Evolutionary conservation across 2,113 vertebrate genomes (phyloP).

Genomic region (Chionodraco myersi): DNA sequence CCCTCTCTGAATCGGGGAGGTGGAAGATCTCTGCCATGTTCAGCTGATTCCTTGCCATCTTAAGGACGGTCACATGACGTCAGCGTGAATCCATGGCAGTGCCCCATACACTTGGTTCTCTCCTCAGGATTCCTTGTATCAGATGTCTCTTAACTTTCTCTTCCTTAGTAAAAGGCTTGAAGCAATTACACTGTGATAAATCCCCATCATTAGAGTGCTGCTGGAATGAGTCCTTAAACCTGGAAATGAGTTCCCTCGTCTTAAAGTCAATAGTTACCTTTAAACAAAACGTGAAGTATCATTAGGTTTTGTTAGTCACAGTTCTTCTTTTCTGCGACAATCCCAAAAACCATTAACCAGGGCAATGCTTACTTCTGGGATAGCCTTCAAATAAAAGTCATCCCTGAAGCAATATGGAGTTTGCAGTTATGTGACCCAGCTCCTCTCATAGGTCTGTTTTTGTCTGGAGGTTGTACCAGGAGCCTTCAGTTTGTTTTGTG

Average conservation of each 20-base stretch:
- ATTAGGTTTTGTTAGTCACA: too few species aligned
- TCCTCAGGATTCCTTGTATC: background rate
- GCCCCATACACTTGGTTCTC: background rate
- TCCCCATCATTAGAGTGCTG: background rate
- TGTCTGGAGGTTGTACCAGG: background rate
- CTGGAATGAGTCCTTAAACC: too few species aligned
- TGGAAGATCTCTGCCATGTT: conserved; percentile 81
- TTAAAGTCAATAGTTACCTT: too few species aligned
- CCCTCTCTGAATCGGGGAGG: conserved; percentile 77
- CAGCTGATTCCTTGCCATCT: conserved; percentile 74
- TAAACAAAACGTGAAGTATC: too few species aligned
- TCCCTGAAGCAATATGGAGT: too few species aligned
- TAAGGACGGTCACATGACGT: conserved; percentile 23
- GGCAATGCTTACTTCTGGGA: too few species aligned
- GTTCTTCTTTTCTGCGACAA: too few species aligned
- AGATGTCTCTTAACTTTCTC: conserved; percentile 13
- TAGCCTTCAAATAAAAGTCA: too few species aligned
- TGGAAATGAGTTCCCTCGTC: too few species aligned
- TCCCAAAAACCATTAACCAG: too few species aligned
- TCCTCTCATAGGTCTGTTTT: background rate
- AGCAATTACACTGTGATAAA: conserved; percentile 6
- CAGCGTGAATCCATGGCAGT: conserved; percentile 3
- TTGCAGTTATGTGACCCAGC: background rate
- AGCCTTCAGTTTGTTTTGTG: background rate
- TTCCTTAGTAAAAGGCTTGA: conserved; percentile 16